A percentile compares a stretch with the other conserved stretches of the same genome.
These are phyloP conservation scores for Spilogale gracilis DNA, from an alignment of 2,113 vertebrate genomes.

Conservation along the genomic window DNA sequence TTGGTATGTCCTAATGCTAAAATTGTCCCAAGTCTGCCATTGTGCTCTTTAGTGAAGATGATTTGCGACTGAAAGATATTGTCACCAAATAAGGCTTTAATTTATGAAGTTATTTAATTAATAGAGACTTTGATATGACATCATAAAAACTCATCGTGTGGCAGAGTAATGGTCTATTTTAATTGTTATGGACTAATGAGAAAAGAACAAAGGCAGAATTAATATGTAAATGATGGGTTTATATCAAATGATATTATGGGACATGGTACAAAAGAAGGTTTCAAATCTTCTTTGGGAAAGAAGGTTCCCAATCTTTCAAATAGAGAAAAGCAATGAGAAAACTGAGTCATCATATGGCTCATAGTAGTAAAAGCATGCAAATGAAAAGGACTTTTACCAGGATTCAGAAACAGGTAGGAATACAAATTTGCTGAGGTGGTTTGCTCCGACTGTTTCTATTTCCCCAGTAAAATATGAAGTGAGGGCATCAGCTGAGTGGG, in stretches of 20 bases:
- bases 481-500: background rate
- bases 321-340: background rate
- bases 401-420: background rate
- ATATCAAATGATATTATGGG: slow-evolving; percentile 34
- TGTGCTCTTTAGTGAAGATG: slow-evolving; percentile 48
- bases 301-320: background rate
- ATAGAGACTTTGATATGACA: slow-evolving; percentile 76
- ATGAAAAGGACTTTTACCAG: background rate
- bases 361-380: background rate
- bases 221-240: slow-evolving; percentile 71
- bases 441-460: background rate
- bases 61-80: slow-evolving; percentile 62
- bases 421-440: background rate
- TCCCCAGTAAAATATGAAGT: background rate
- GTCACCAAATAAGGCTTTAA: slow-evolving; percentile 62
- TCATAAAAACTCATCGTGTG: slow-evolving; percentile 70
- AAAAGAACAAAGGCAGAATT: slow-evolving; percentile 74
- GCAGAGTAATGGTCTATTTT: slow-evolving; percentile 69
- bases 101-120: slow-evolving; percentile 78
- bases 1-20: slow-evolving; percentile 21
- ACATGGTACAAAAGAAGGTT: slow-evolving; percentile 1
- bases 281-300: no score
- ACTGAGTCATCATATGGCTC: background rate
- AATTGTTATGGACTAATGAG: slow-evolving; percentile 77
- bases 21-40: slow-evolving; percentile 40